Conservation (phyloP, 2,113 vertebrate genomes). For the Eulacestoma nigropectus region DNA sequence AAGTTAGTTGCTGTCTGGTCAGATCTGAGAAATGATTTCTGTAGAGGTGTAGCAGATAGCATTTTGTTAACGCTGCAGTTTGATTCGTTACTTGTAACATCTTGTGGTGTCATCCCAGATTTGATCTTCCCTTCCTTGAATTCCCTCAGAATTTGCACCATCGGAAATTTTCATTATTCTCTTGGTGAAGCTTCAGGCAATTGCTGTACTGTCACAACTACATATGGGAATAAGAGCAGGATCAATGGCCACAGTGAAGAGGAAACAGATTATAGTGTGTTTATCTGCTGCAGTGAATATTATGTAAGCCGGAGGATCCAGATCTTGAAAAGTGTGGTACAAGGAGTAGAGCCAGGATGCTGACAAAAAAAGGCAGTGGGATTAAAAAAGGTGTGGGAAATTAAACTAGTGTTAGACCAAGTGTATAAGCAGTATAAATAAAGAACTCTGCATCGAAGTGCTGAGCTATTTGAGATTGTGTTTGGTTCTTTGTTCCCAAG, state of each 20-base stretch:
- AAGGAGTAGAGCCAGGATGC: neutral
- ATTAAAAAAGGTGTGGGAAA: neutral
- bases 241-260: neutral
- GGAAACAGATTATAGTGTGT: neutral
- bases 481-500: neutral
- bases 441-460: neutral
- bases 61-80: neutral
- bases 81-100: neutral
- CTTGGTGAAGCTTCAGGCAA: neutral
- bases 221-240: neutral
- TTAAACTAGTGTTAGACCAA: neutral
- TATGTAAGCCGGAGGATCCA: neutral
- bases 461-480: neutral
- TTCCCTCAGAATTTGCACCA: neutral
- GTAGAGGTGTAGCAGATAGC: neutral
- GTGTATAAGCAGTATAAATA: neutral
- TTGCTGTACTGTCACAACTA: neutral
- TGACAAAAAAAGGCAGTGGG: neutral
- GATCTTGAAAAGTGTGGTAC: neutral
- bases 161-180: neutral
- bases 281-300: neutral
- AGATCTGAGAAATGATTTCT: neutral
- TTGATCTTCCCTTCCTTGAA: neutral
- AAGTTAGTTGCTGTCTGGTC: neutral
- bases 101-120: neutral